A percentile compares a stretch with the other conserved stretches of the same genome.
Evolutionary conservation across 1,140 invertebrate species (phyloP).

Genomic region (Drosophila ercepeae): DNA sequence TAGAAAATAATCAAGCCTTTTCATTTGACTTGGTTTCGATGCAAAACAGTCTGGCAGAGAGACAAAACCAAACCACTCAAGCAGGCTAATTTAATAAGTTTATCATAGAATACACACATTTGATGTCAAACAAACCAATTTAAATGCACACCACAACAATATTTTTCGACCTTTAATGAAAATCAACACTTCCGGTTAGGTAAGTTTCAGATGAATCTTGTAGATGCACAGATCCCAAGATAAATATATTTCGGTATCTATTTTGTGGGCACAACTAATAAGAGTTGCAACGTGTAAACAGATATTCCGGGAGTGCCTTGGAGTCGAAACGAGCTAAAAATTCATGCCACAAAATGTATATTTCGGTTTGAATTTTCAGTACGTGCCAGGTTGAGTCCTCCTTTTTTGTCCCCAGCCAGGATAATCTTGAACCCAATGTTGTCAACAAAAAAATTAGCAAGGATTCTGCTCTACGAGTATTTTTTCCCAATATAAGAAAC

Average conservation of each 20-base stretch:
- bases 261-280: slow-evolving; percentile 36
- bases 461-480: too few relatives aligned
- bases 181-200: slow-evolving; percentile 62
- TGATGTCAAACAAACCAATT: slow-evolving; percentile 10
- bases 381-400: slow-evolving; percentile 60
- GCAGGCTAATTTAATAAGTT: slow-evolving; percentile 75
- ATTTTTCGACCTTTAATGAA: slow-evolving; percentile 68
- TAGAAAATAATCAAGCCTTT: slow-evolving; percentile 65
- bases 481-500: too few relatives aligned
- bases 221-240: slow-evolving; percentile 2
- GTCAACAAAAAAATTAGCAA: background rate
- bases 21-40: slow-evolving; percentile 62
- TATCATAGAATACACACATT: slow-evolving; percentile 16
- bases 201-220: slow-evolving; percentile 20
- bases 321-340: slow-evolving; percentile 68
- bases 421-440: too few relatives aligned
- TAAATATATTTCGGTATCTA: background rate
- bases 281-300: slow-evolving; percentile 28
- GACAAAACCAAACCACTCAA: slow-evolving; percentile 48
- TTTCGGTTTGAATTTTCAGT: slow-evolving; percentile 75
- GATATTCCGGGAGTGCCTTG: slow-evolving; percentile 27
- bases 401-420: background rate
- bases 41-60: slow-evolving; percentile 11
- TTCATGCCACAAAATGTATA: slow-evolving; percentile 72
- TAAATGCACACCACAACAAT: slow-evolving; percentile 32